Conservation (phyloP, 2,888 invertebrate genomes). For the Acrobasis repandana region DNA sequence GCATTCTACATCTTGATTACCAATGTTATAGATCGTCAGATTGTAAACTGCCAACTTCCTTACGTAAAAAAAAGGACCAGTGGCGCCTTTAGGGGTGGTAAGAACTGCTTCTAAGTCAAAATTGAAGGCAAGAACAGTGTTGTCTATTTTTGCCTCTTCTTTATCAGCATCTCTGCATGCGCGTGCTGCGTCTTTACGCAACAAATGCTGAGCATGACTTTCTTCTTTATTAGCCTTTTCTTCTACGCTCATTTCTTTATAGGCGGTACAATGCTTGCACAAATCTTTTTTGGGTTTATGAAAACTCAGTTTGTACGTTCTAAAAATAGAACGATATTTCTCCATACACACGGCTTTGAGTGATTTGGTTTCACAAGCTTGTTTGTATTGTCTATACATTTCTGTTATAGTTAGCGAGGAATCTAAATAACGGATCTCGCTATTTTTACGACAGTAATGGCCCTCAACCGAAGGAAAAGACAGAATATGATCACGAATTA, state of each 20-base stretch:
- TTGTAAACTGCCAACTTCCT: constrained; percentile 45
- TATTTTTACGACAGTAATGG: constrained; percentile 24
- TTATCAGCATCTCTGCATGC: constrained; percentile 40
- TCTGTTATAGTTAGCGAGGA: constrained; percentile 33
- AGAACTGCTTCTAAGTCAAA: constrained; percentile 45
- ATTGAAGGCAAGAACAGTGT: constrained; percentile 37
- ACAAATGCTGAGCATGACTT: neutral
- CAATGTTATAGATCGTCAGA: constrained; percentile 46
- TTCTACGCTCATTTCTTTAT: constrained; percentile 9
- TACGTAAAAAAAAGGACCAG: constrained; percentile 41
- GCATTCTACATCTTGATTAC: constrained; percentile 41
- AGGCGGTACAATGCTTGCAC: constrained; percentile 8
- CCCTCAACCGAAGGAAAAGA: constrained; percentile 34
- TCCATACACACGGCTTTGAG: constrained; percentile 28
- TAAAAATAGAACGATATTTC: no score
- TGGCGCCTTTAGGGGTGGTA: constrained; percentile 36
- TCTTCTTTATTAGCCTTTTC: no score
- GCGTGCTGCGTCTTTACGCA: constrained; percentile 26
- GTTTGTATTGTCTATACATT: constrained; percentile 25
- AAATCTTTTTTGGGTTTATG: constrained; percentile 16
- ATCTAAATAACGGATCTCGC: constrained; percentile 30
- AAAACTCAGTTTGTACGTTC: constrained; percentile 6
- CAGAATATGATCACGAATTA: constrained; percentile 30
- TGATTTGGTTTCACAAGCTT: constrained; percentile 27
- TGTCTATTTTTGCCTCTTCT: constrained; percentile 31